Conservation (phyloP, 1,140 invertebrate species). For the Anastatus disparis region DNA sequence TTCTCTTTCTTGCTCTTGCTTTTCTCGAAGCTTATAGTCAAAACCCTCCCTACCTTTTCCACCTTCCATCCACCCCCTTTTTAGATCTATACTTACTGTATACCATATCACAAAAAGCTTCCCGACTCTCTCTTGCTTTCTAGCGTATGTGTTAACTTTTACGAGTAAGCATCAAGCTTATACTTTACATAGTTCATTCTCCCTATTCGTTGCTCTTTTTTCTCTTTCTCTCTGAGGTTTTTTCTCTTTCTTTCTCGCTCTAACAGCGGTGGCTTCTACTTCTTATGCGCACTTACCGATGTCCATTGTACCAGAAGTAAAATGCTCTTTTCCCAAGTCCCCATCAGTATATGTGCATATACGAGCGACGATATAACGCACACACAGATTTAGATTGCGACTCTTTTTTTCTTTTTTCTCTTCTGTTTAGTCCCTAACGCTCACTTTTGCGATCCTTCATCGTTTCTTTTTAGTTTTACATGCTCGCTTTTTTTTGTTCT, state of each 20-base stretch:
- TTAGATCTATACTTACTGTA: no score
- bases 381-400: no score
- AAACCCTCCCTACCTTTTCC: slow-evolving; percentile 43
- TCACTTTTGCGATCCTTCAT: no score
- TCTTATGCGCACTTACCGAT: slow-evolving; percentile 36
- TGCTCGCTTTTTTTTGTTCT: no score
- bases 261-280: slow-evolving; percentile 1
- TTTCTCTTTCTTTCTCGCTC: not conserved
- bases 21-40: slow-evolving; percentile 26
- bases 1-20: not conserved
- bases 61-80: not conserved
- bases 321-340: not conserved
- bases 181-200: no score
- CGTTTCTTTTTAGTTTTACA: no score
- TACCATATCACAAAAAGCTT: no score
- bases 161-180: slow-evolving; percentile 12
- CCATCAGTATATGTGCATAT: not conserved
- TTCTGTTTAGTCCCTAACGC: not conserved
- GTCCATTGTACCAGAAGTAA: no score
- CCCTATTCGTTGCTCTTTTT: no score
- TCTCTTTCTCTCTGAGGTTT: no score
- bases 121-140: no score
- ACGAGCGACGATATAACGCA: no score
- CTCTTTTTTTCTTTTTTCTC: not conserved
- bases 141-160: slow-evolving; percentile 45